Evolutionary conservation across 2,888 invertebrate species (phyloP).

Genomic region (Agelastica alni): DNA sequence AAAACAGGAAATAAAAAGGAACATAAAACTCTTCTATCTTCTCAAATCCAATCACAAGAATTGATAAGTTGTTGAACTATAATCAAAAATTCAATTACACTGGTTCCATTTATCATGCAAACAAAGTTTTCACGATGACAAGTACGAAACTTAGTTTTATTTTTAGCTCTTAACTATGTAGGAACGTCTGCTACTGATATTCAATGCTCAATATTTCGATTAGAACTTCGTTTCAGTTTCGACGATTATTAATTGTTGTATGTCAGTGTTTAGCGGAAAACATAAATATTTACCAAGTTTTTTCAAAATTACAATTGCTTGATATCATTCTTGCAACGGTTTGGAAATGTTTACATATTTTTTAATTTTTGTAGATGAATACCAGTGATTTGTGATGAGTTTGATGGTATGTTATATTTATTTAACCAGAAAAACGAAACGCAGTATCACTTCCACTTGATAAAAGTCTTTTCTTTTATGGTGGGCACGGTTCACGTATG

Average conservation of each 20-base stretch:
- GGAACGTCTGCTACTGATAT: slow-evolving; percentile 32
- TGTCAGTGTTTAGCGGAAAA: slow-evolving; percentile 25
- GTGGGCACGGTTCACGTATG: no score
- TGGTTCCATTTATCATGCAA: slow-evolving; percentile 41
- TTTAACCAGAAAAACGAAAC: no score
- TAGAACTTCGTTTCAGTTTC: slow-evolving; percentile 32
- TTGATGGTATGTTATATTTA: no score
- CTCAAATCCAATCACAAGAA: slow-evolving; percentile 23
- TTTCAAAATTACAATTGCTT: no score
- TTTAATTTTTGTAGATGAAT: no score
- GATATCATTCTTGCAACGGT: no score
- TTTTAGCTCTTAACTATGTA: slow-evolving; percentile 22
- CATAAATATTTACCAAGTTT: slow-evolving; percentile 24
- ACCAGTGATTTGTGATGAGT: no score
- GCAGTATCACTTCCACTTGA: no score
- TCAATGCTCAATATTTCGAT: slow-evolving; percentile 33
- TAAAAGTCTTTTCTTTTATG: no score
- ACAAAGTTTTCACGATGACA: slow-evolving; percentile 40
- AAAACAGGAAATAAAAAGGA: slow-evolving; percentile 18
- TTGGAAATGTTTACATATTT: no score
- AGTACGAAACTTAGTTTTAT: slow-evolving; percentile 37
- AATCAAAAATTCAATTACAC: slow-evolving; percentile 41
- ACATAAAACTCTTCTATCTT: slow-evolving; percentile 17
- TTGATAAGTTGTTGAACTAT: slow-evolving; percentile 38
- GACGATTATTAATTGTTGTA: slow-evolving; percentile 37